These are phyloP conservation scores for Ceyx margarethae DNA, from an alignment of 2,113 vertebrate genomes.

Conservation along the genomic window DNA sequence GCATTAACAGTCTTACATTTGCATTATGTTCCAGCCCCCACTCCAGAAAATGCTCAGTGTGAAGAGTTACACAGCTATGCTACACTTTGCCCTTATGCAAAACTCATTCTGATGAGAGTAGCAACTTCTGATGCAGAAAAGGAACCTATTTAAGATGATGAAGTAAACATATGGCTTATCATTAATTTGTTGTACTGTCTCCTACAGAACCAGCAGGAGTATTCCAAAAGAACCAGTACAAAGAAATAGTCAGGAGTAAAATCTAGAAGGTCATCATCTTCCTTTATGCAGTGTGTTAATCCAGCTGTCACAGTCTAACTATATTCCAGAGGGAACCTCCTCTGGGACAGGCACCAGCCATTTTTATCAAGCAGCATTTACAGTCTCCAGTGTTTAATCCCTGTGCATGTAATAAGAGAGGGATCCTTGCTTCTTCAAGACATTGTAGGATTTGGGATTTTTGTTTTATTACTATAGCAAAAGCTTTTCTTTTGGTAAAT, in stretches of 20 bases:
- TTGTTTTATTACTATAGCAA: not conserved
- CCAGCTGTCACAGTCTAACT: not conserved
- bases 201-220: not conserved
- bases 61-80: not conserved
- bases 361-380: not conserved
- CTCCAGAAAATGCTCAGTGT: not conserved
- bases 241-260: not conserved
- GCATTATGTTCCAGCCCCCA: not conserved
- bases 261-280: not conserved
- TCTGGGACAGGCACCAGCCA: not conserved
- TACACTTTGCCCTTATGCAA: not conserved
- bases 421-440: not conserved
- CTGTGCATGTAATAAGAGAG: not conserved
- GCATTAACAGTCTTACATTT: not conserved
- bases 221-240: not conserved
- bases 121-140: not conserved
- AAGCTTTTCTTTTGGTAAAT: not conserved
- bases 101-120: not conserved
- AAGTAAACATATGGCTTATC: not conserved
- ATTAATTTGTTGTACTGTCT: not conserved
- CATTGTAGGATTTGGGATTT: not conserved
- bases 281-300: conserved; percentile 15
- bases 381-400: not conserved
- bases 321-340: not conserved
- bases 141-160: not conserved